Evolutionary conservation across 1,140 invertebrate species (phyloP).

Genomic region (Drosophila orosa): DNA sequence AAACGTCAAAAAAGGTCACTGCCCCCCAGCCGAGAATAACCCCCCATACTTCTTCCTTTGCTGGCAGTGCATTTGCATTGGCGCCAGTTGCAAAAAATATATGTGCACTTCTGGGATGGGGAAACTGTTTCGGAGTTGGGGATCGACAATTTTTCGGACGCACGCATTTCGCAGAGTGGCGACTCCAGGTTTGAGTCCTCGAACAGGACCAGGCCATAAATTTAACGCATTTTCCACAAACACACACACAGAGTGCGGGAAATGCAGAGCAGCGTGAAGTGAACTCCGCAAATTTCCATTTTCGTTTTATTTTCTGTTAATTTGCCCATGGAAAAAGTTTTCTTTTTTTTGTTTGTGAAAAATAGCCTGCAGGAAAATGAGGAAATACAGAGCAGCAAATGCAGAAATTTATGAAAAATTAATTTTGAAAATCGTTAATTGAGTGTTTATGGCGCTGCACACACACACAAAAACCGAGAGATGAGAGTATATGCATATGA

Average conservation of each 20-base stretch:
- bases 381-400: slow-evolving; percentile 59
- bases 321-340: slow-evolving; percentile 38
- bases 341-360: slow-evolving; percentile 18
- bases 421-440: slow-evolving; percentile 84
- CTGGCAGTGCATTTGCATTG: slow-evolving; percentile 60
- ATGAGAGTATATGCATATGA: slow-evolving; percentile 29
- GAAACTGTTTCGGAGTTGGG: slow-evolving; percentile 3
- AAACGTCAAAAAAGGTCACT: slow-evolving; percentile 44
- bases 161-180: slow-evolving; percentile 46
- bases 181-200: slow-evolving; percentile 44
- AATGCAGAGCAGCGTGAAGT: slow-evolving; percentile 24
- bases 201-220: slow-evolving; percentile 61
- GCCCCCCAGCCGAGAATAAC: slow-evolving; percentile 22
- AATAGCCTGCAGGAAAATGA: slow-evolving; percentile 56
- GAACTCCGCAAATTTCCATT: slow-evolving; percentile 57
- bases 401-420: slow-evolving; percentile 80
- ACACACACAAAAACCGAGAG: slow-evolving; percentile 35
- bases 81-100: slow-evolving; percentile 57
- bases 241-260: slow-evolving; percentile 26
- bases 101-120: slow-evolving; percentile 18
- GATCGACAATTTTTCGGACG: slow-evolving; percentile 55
- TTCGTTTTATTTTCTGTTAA: slow-evolving; percentile 77
- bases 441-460: slow-evolving; percentile 77
- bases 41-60: not conserved
- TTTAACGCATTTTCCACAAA: slow-evolving; percentile 74